Evolutionary conservation across 1,140 invertebrate genomes (phyloP), one percentile per base, ranked within the genome.

Genomic region (Melanaphis sacchari): DNA sequence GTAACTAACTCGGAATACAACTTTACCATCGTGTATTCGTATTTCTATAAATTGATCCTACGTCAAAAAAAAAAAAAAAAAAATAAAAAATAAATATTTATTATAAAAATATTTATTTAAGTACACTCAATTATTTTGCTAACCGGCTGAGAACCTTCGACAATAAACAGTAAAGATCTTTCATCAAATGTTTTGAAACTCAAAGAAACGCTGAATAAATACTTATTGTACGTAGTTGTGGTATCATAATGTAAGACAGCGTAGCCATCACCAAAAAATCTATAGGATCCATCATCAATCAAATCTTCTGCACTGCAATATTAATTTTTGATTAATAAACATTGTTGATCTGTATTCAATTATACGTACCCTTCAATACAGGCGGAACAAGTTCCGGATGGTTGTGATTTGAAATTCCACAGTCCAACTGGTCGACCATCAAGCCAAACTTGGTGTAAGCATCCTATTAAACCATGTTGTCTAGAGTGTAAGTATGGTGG

Each of bases 111-210:
- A 76, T 21, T 52, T 26, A 6, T 49, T 21, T 24, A 87, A 93
- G 95, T 96, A 93, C 3, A 31, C n/a, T 94, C 94, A 36, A 94
- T 59, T 87, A 91, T 40, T 43, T 40, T 41, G 94, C 41, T 94
- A 93, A 94, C 94, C 26, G 91, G 92, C 24, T 94, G 76, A 9
- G 90, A 84, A 24, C 94, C 94, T 26, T 97, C 96, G 43, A 98
- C 97, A 76, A 99, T 95, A 95, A 99, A 98, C 1, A 99, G 96
- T 15, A 99, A 95, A 5, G 98, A 97, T 95, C 99, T 97, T 95
- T 98, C 97, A 95, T 99, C 98, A 94, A 97, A 97, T 0, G 98
- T 98, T 94, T 97, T 96, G 95, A 99, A 98, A 94, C 96, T 97
- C 85, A 99, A 96, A 31, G 97, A 96, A 3, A 99, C 96, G 76